Evolutionary conservation across 2,113 vertebrate genomes (phyloP).

Genomic region (Chaetops frenatus): DNA sequence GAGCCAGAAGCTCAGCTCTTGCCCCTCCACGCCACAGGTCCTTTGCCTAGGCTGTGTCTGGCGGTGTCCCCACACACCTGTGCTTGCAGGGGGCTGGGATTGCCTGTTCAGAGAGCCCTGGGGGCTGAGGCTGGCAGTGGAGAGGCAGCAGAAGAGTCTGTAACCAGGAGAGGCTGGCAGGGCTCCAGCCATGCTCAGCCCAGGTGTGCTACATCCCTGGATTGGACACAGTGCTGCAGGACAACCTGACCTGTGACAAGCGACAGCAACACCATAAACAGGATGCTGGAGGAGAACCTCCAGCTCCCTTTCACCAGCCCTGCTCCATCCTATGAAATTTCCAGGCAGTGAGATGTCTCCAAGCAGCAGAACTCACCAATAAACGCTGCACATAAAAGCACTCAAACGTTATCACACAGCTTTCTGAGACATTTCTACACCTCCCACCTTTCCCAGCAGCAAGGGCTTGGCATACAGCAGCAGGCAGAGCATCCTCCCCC

Average conservation of each 20-base stretch:
- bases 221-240: not conserved
- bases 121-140: not conserved
- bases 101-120: accelerated
- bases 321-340: not conserved
- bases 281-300: accelerated
- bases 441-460: not conserved
- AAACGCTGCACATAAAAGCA: not conserved
- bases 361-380: not conserved
- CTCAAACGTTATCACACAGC: not conserved
- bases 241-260: not conserved
- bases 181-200: not conserved
- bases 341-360: not conserved
- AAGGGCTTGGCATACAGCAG: not conserved
- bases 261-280: accelerated
- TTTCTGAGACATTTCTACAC: not conserved
- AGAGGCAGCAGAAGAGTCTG: not conserved
- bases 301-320: not conserved
- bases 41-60: not conserved
- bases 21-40: accelerated
- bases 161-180: not conserved
- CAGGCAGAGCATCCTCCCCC: not conserved
- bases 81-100: not conserved
- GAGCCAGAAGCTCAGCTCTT: not conserved
- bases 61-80: not conserved
- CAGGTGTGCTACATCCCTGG: no score